These are phyloP conservation scores for Hydropsyche betteni DNA, from an alignment of 2,888 invertebrate species.

Conservation along the genomic window DNA sequence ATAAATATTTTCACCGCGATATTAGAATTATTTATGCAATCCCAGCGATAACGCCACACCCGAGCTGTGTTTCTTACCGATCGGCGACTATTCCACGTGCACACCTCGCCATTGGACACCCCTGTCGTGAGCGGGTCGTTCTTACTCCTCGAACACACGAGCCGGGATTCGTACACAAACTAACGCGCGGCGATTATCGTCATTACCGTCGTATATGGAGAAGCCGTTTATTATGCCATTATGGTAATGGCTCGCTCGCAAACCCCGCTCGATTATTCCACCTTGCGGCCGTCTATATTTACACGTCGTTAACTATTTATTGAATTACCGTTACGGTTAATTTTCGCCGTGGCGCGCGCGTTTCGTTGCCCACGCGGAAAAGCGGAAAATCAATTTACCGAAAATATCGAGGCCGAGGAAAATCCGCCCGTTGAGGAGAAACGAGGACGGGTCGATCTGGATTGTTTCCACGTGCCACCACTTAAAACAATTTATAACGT, in stretches of 20 bases:
- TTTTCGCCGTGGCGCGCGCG: slow-evolving; percentile 30
- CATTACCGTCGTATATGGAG: slow-evolving; percentile 27
- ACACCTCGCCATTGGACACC: too few relatives aligned
- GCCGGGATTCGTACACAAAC: not conserved
- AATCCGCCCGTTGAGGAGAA: not conserved
- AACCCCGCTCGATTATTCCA: slow-evolving; percentile 30
- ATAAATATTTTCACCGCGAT: slow-evolving; percentile 22
- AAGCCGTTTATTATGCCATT: slow-evolving; percentile 44
- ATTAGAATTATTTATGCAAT: slow-evolving; percentile 23
- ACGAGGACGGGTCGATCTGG: not conserved
- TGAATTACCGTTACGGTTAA: slow-evolving; percentile 37
- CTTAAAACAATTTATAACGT: slow-evolving; percentile 23
- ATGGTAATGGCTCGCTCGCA: slow-evolving; percentile 37
- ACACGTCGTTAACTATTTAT: slow-evolving; percentile 44
- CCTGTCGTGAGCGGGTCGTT: not conserved
- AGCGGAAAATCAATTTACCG: slow-evolving; percentile 31
- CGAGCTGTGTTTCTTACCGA: too few relatives aligned
- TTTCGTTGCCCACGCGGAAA: slow-evolving; percentile 21
- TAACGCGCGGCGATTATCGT: slow-evolving; percentile 20
- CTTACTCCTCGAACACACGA: not conserved
- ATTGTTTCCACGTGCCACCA: slow-evolving; percentile 24
- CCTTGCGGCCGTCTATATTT: slow-evolving; percentile 37
- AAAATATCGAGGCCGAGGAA: slow-evolving; percentile 9
- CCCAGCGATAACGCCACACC: too few relatives aligned
- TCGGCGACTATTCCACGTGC: too few relatives aligned